Evolutionary conservation across 2,113 vertebrate species (phyloP), one percentile per base, ranked within the genome.

Genomic region (Cyprinus carpio): DNA sequence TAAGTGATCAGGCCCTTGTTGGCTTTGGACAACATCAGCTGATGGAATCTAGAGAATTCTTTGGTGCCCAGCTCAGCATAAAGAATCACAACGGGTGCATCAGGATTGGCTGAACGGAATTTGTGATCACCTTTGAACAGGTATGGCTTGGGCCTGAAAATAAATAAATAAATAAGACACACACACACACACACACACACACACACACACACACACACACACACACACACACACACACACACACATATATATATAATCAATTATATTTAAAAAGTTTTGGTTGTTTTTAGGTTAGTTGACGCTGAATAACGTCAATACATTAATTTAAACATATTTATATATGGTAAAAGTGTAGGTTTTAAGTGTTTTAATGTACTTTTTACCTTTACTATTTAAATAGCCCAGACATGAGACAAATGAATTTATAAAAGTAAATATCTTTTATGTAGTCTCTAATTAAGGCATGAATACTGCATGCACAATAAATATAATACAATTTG

Each of bases 111-210:
- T 1, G 92, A 92, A 0, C 94, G 93, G 82, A 97, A 97, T 89
- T 90, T 96, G 92, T 99, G 98, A 91, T 99, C 98, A 0, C 97
- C 97, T 95, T 96, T 99, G 90, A 99, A 99, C 40, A 99, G 87
- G 87, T 96, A 96, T 0, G 98, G 97, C 92, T 96, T 98, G 2
- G 96, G 93, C 90, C 98, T 99, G 90, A 29, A 91, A 92, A 69
- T 7, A 5, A 54, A 54, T 16, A 54, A 18, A 18, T 20, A 56
- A 56, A 37, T 4, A 37, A 37, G 2, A 5, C 6, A n/a, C n/a
- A 43, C 9, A 43, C 6, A 43, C 1, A 46, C 43, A 46, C 9
- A 46, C 10, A 40, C 6, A 40, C 1, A 40, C 2, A 40, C 7
- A 40, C 5, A 40, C 7, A 40, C 7, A 40, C 7, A 7, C 1